Evolutionary conservation across 2,113 vertebrate species (phyloP).

Genomic region (Nyctibius bracteatus): DNA sequence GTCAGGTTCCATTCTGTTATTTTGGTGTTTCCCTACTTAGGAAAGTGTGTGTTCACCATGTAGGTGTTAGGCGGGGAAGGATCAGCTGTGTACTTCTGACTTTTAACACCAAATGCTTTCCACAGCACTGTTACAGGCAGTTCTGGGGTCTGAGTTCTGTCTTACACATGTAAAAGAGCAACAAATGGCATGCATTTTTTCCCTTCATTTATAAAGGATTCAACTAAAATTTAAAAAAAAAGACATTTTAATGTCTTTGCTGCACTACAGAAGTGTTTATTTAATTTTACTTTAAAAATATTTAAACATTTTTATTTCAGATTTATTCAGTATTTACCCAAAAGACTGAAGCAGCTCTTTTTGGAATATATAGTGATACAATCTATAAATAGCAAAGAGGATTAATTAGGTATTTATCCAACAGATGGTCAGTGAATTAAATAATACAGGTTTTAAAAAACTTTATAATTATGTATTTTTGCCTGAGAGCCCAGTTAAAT

Average conservation of each 20-base stretch:
- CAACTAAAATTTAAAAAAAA: not conserved
- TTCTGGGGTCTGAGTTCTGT: not conserved
- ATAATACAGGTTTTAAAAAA: conserved; percentile 12
- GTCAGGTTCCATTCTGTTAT: not conserved
- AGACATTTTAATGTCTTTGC: not conserved
- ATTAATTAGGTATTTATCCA: conserved; percentile 5
- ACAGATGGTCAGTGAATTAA: not conserved
- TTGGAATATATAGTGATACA: not conserved
- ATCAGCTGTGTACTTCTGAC: not conserved
- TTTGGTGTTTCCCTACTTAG: not conserved
- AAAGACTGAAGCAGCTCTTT: not conserved
- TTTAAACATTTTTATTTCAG: not conserved
- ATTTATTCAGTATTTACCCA: conserved; percentile 4
- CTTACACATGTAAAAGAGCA: not conserved
- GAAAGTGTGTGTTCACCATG: not conserved
- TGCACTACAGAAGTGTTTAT: not conserved
- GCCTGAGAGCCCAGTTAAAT: not conserved
- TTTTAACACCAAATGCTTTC: not conserved
- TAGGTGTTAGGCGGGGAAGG: not conserved
- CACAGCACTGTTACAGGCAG: not conserved
- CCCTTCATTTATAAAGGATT: not conserved
- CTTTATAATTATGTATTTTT: not conserved
- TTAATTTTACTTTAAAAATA: not conserved
- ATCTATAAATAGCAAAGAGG: conserved; percentile 8
- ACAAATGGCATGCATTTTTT: not conserved